These are phyloP conservation scores for Montipora efflorescens DNA, from an alignment of 64 coral and sea anemone species.

Conservation along the genomic window DNA sequence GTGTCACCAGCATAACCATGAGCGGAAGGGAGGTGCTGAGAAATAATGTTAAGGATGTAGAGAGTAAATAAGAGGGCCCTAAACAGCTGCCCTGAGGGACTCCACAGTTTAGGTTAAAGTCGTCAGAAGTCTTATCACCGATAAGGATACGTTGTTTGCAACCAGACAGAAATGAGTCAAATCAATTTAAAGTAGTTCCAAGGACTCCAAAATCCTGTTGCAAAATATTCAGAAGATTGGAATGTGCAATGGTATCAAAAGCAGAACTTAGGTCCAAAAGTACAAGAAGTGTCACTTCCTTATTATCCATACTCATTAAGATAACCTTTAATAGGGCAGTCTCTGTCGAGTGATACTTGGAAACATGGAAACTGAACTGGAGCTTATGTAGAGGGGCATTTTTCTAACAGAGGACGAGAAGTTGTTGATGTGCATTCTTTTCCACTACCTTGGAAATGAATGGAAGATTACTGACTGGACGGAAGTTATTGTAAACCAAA, in stretches of 20 bases:
- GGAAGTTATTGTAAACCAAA: conserved; percentile 17
- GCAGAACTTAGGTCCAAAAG: conserved; percentile 29
- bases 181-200: conserved; percentile 11
- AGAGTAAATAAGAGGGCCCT: conserved; percentile 19
- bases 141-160: not conserved
- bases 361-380: not conserved
- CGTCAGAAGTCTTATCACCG: not conserved
- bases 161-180: not conserved
- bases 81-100: conserved; percentile 37
- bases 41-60: not conserved
- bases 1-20: conserved; percentile 40
- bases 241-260: not conserved
- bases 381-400: not conserved
- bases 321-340: not conserved
- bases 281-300: conserved; percentile 10
- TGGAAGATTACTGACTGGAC: conserved; percentile 28
- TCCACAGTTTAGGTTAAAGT: conserved; percentile 2
- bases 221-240: not conserved
- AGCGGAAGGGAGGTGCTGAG: not conserved
- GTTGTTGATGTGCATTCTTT: not conserved
- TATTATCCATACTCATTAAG: not conserved
- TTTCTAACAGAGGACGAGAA: conserved; percentile 2
- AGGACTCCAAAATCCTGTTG: not conserved
- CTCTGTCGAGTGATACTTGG: not conserved
- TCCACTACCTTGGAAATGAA: conserved; percentile 23